phyloP scores from a whole-genome alignment of 30 jellyfish, hydroid and myxozoan genomes.

The Aurelia sp. region DNA sequence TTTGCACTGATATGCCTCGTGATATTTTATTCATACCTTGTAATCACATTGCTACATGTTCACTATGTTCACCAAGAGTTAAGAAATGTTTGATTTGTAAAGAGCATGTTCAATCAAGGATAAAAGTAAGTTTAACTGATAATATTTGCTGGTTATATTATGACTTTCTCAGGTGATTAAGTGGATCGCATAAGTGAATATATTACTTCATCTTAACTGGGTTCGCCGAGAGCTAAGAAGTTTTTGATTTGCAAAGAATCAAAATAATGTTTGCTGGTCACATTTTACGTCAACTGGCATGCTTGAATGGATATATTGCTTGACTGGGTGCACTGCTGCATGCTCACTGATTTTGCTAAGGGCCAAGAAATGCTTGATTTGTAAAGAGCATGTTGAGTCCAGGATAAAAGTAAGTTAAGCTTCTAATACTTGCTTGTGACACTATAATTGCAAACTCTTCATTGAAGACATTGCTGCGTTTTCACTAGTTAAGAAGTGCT shows the following conservation, averaged over 20 bases:
- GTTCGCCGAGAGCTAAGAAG: too few species aligned
- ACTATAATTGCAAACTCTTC: slow-evolving; percentile 55
- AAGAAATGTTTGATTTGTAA: slow-evolving; percentile 88
- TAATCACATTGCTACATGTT: slow-evolving; percentile 85
- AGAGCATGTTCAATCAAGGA: slow-evolving; percentile 76
- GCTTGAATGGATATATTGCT: too few species aligned
- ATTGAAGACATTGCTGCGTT: slow-evolving; percentile 79
- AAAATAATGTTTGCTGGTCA: too few species aligned
- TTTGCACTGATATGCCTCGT: slow-evolving; percentile 91
- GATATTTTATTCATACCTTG: slow-evolving; percentile 87
- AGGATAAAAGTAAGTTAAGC: slow-evolving; percentile 53
- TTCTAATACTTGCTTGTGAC: neutral
- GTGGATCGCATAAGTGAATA: too few species aligned
- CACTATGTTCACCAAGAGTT: slow-evolving; percentile 87
- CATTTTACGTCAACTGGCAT: too few species aligned
- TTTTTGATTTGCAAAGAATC: too few species aligned
- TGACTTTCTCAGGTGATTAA: too few species aligned
- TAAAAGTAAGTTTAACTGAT: slow-evolving; percentile 42
- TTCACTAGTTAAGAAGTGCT: slow-evolving; percentile 80
- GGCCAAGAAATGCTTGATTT: slow-evolving; percentile 82
- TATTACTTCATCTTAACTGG: too few species aligned
- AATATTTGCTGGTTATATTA: too few species aligned
- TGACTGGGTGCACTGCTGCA: slow-evolving; percentile 39
- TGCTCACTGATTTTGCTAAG: slow-evolving; percentile 86
- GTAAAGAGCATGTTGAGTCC: slow-evolving; percentile 80